A percentile compares a stretch with the other conserved stretches of the same genome.
phyloP scores from a whole-genome alignment of 2,888 invertebrate species.

The Ceratothoa steindachneri region DNA sequence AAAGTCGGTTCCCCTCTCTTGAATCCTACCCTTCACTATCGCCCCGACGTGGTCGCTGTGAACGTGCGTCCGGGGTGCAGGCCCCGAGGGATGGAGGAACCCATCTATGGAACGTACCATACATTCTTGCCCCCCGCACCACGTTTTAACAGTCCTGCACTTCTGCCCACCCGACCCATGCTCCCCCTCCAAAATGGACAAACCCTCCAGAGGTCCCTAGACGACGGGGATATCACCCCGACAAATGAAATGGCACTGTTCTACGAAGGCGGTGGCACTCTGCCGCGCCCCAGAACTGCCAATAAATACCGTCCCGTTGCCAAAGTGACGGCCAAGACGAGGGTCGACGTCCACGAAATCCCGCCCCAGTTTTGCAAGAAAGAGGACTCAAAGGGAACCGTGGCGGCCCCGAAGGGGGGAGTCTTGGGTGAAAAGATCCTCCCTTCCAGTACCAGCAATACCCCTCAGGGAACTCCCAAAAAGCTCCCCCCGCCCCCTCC shows the following conservation, averaged over 20 bases:
- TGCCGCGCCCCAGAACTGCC: slow-evolving; percentile 76
- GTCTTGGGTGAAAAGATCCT: slow-evolving; percentile 7
- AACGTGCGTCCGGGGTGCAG: slow-evolving; percentile 50
- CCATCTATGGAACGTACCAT: slow-evolving; percentile 44
- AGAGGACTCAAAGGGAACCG: neutral
- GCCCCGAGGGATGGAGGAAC: slow-evolving; percentile 35
- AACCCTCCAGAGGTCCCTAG: slow-evolving; percentile 57
- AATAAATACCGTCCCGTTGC: slow-evolving; percentile 77
- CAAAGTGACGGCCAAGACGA: slow-evolving; percentile 60
- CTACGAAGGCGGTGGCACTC: slow-evolving; percentile 68
- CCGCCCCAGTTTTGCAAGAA: slow-evolving; percentile 19
- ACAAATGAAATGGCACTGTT: slow-evolving; percentile 64
- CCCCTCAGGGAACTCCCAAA: slow-evolving; percentile 50
- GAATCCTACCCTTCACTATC: slow-evolving; percentile 26
- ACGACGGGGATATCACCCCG: slow-evolving; percentile 84
- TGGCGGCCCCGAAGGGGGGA: neutral
- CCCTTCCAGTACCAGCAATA: slow-evolving; percentile 33
- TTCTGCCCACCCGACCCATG: slow-evolving; percentile 54
- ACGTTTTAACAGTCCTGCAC: slow-evolving; percentile 39
- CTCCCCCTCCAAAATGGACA: slow-evolving; percentile 30
- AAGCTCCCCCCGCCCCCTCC: slow-evolving; percentile 56
- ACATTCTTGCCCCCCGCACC: slow-evolving; percentile 39
- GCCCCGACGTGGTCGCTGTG: slow-evolving; percentile 54
- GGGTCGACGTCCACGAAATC: slow-evolving; percentile 46
- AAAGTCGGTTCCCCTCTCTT: slow-evolving; percentile 8